Base-by-base conservation (phyloP, 2,888 invertebrate species). In the Heliconius cydno region DNA sequence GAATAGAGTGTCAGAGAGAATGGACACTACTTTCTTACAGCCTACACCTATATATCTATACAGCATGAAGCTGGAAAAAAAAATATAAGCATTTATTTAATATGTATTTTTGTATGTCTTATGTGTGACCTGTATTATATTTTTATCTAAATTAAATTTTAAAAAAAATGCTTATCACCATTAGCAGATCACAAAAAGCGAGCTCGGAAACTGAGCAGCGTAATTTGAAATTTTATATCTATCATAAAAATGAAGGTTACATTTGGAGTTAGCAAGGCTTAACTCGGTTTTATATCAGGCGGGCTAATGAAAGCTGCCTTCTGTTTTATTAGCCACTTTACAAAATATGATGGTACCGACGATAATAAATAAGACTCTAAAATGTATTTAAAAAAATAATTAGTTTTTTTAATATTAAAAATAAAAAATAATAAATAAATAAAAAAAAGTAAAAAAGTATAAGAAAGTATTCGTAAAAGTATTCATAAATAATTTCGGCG, bases 191-290 rank as follows among this genome's bases (percentile, higher is more conserved):
- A 77, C 77, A 80, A 74, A 74, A 72, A 22, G 78, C 76, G 71
- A 70, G 73, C 78, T 65, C 19, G 67, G 68, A 60, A 66, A 63
- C 65, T 87, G 89, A 91, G 89, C 88, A 88, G 90, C 87, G 86
- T 90, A 92, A 92, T 93, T 92, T 91, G 86, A 92, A 91, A 91
- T 93, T 93, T 94, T 93, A 93, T 92, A 89, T 86, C 88, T 83
- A 85, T 89, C 92, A 88, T 94, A 92, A 94, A 93, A 90, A 86
- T 85, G 86, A 87, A 90, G 91, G 91, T 91, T 91, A 89, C 88
- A 90, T 90, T 90, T 90, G 87, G 86, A 89, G 90, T 89, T 87
- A 85, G 87, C 84, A 87, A 89, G 87, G 87, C 88, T 87, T 89
- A 89, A 90, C 90, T 90, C 87, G 88, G 88, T 88, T 90, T 92